These are phyloP conservation scores for Plecturocebus donacophilus DNA, from an alignment of 2,113 vertebrate species.

Conservation along the genomic window DNA sequence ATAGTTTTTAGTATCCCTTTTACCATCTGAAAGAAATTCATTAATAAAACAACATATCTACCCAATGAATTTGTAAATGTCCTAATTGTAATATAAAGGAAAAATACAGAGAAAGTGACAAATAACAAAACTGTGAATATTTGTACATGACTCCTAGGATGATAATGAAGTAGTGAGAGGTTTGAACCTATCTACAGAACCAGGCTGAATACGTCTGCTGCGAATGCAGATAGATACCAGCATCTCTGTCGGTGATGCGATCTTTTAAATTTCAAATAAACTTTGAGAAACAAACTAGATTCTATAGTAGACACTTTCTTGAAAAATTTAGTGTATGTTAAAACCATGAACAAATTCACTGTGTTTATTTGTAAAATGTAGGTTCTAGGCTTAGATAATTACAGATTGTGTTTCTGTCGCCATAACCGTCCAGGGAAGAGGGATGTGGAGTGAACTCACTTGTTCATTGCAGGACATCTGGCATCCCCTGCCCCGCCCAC, in stretches of 20 bases:
- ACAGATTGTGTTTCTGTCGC: not conserved
- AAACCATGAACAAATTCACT: not conserved
- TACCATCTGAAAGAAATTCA: not conserved
- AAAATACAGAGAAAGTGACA: not conserved
- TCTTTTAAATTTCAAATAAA: not conserved
- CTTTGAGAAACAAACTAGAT: not conserved
- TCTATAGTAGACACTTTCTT: not conserved
- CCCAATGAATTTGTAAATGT: not conserved
- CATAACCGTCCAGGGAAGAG: fast-evolving
- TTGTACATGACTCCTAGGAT: not conserved
- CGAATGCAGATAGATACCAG: fast-evolving
- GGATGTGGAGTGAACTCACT: not conserved
- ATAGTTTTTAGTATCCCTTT: not conserved
- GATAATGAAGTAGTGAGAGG: not conserved
- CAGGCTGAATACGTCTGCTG: not conserved
- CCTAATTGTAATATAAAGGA: not conserved
- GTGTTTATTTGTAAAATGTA: not conserved
- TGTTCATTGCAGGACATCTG: not conserved
- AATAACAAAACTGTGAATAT: not conserved
- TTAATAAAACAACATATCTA: not conserved
- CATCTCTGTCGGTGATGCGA: not conserved
- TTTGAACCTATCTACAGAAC: fast-evolving
- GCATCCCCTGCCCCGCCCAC: not conserved
- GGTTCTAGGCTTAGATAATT: not conserved
- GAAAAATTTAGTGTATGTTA: not conserved